Evolutionary conservation across 2,888 invertebrate species (phyloP).

Genomic region (Apamea crenata): DNA sequence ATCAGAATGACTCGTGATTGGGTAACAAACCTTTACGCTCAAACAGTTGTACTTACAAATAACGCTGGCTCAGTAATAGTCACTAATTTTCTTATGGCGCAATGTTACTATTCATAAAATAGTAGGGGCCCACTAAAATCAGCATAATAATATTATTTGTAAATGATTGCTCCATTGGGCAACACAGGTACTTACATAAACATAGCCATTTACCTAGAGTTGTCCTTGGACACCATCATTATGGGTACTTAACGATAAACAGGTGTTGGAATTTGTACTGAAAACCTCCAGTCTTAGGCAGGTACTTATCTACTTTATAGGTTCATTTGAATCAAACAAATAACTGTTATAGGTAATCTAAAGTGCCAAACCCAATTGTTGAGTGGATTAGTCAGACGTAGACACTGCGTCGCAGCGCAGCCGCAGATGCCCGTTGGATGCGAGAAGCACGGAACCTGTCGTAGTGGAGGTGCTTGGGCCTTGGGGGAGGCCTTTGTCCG

Average conservation of each 20-base stretch:
- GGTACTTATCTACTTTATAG: background rate
- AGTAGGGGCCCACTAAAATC: conserved; percentile 46
- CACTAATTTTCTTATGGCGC: conserved; percentile 42
- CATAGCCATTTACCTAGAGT: conserved; percentile 53
- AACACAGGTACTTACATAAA: conserved; percentile 54
- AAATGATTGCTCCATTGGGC: conserved; percentile 62
- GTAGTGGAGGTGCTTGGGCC: no score
- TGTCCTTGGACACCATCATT: conserved; percentile 63
- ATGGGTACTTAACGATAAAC: conserved; percentile 42
- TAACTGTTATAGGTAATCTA: background rate
- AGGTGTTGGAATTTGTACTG: conserved; percentile 37
- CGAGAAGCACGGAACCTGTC: no score
- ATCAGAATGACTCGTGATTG: background rate
- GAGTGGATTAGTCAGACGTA: conserved; percentile 11
- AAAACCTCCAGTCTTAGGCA: conserved; percentile 26
- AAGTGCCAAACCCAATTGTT: conserved; percentile 15
- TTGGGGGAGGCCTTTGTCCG: no score
- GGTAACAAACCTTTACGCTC: conserved; percentile 10
- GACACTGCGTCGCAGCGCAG: no score
- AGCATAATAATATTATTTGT: conserved; percentile 61
- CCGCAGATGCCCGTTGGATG: no score
- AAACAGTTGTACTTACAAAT: conserved; percentile 28
- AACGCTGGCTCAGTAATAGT: conserved; percentile 31
- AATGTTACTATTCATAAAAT: conserved; percentile 52
- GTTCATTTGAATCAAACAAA: conserved; percentile 32